Base-by-base conservation (phyloP, 2,797 vertebrate genomes). In the Typhlichthys subterraneus region DNA sequence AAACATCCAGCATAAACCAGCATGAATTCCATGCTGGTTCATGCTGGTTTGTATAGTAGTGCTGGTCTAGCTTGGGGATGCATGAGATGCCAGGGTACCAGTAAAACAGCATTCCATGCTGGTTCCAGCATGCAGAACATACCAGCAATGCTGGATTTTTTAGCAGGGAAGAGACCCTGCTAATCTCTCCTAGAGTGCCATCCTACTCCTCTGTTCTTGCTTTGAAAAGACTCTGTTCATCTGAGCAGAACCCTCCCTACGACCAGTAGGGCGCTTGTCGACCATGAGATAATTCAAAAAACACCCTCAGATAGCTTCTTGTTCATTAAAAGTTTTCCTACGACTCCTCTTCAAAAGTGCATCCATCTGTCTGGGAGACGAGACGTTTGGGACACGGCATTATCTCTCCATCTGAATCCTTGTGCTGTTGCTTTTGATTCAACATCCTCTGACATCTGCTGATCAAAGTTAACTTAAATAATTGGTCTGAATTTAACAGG, bases 291-390 rank as follows among this genome's bases (percentile, higher is more conserved):
- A 85, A 90, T 89, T 88, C 80, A 83, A 71, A 88, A 87, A 83
- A 79, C 63, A 12, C 78, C 79, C 82, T 84, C 80, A 72, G 80
- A 70, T 70, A 58, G 75, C 74, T 63, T 78, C 81, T 81, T 85
- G 82, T 91, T 91, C 87, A 89, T 92, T 90, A 87, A 89, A 90
- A 88, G 87, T 90, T 90, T 29, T 89, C 87, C 80, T 80, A 60
- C 13, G 80, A 75, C 74, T 85, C 57, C 52, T 84, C 72, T 82
- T 85, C 80, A 88, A 78, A 81, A 87, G 78, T 85, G 85, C 85
- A 84, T 87, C 77, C 76, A 75, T 86, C 85, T 84, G 84, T 88
- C 78, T 77, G 73, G 62, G 74, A 69, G 77, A 47, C 69, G 59
- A 75, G 66, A 70, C 29, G 56, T 64, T 51, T 23, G 65, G 69